Base-by-base conservation (phyloP, 30 jellyfish, hydroid and myxozoan genomes). In the Clytia hemisphaerica region DNA sequence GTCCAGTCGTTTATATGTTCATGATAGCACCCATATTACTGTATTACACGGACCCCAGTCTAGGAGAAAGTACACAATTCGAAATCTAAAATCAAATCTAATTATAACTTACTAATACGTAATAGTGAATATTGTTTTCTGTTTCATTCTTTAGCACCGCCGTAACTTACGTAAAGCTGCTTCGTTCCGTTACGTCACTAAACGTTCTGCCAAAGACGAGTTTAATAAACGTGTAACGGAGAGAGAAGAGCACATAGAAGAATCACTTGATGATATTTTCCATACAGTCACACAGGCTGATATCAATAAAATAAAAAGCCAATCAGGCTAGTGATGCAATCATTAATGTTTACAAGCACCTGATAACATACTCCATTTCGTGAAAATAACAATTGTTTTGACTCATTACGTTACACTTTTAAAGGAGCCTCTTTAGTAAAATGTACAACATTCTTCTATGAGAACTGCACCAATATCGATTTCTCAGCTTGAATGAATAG, bases 251-350 rank as follows among this genome's bases (percentile, higher is more conserved):
- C 89, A 81, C 14, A 71, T 46, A 1, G 83, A 74, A 55, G 94
- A 80, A 47, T 37, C 63, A 12, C 64, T 88, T 31, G 97, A 88
- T 50, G 78, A 83, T 35, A 78, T 88, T 3, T 88, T 88, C 57
- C 97, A 88, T 60, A 88, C 97, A 4, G 89, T 88, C 30, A 88
- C 97, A 4, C 95, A 88, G 61, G 97, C 94, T 19, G 97, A 88
- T 53, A 27, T 88, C 14, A 51, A 69, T 51, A 92, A 62, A 75
- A 62, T 61, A 26, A 53, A 32, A 71, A 67, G 36, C 29, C 64
- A 16, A 42, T n/a, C 53, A n/a, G 53, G 53, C 12, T 42, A 42
- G 12, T 42, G 12, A 42, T n/a, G 53, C 15, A 42, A 42, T 12
- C 53, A 9, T 42, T 9, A 9, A 42, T 12, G 12, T 42, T 42